Base-by-base conservation (phyloP, 2,113 vertebrate species). In the Hystrix cristata region DNA sequence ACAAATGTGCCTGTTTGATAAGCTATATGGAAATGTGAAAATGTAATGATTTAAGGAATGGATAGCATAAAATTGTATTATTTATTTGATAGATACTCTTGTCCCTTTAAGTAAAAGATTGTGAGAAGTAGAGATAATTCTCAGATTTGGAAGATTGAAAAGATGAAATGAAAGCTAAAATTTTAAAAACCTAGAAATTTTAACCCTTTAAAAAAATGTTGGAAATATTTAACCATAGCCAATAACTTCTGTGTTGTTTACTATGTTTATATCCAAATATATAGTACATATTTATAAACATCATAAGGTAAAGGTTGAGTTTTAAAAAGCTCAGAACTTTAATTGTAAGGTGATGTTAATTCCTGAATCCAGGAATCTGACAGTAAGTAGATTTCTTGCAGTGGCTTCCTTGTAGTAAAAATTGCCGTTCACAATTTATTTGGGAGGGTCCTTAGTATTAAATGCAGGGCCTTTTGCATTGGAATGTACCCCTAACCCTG, bases 21-120 rank as follows among this genome's bases (percentile, higher is more conserved):
- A 76, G 60, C 25, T 93, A 53, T 82, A 65, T 21, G 1, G 27
- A 94, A 96, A 74, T 57, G 78, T 13, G 2, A 96, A 65, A 87
- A 95, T 80, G 3, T 18, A 65, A 2, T 34, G 8, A 78, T 57
- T 13, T 67, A 91, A 91, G 4, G 8, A 90, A 87, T 0, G 7
- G 3, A 87, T 4, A 78, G 2, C 84, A 64, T 48, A 86, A 79
- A 76, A 19, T 53, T 38, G 4, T 46, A 67, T 79, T 74, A 38
- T 31, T 88, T 71, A 1, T 0, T 53, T 81, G 6, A 48, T 82
- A 71, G 88, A 65, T 46, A 55, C 3, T 51, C 5, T 81, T 59
- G 7, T 21, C 5, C 0, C 4, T 46, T 74, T 90, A 71, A 83
- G 3, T 76, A 64, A 95, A 95, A 64, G 3, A 76, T 0, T 31